Evolutionary conservation across 2,888 invertebrate species (phyloP).

Genomic region (Pollenia angustigena): DNA sequence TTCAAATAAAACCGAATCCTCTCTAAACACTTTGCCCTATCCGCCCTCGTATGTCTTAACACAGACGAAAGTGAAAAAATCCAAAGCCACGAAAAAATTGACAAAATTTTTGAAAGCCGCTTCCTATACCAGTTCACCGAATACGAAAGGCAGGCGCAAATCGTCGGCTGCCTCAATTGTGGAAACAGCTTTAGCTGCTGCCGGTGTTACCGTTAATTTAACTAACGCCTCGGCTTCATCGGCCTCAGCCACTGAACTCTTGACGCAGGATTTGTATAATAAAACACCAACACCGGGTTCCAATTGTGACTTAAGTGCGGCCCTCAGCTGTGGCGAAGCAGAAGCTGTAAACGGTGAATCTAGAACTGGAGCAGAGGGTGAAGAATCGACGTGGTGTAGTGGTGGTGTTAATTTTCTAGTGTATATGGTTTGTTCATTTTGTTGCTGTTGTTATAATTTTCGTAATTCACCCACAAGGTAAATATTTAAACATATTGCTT

Average conservation of each 20-base stretch:
- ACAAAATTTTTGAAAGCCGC: conserved; percentile 66
- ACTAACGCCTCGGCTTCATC: conserved; percentile 70
- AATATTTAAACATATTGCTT: conserved; percentile 45
- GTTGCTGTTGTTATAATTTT: conserved; percentile 82
- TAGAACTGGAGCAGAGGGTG: conserved; percentile 28
- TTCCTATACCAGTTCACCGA: conserved; percentile 64
- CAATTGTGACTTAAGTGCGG: conserved; percentile 72
- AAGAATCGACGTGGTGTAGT: conserved; percentile 79
- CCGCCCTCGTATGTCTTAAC: conserved; percentile 44
- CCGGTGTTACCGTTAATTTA: conserved; percentile 72
- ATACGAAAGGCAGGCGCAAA: conserved; percentile 75
- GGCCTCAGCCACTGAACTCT: conserved; percentile 69
- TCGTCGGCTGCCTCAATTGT: conserved; percentile 79
- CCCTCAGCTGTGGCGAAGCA: conserved; percentile 45
- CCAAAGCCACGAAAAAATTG: conserved; percentile 58
- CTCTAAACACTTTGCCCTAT: conserved; percentile 41
- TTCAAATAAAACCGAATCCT: conserved; percentile 51
- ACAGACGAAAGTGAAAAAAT: conserved; percentile 69
- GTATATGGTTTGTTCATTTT: conserved; percentile 83
- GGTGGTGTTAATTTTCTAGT: conserved; percentile 81
- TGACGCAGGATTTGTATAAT: conserved; percentile 66
- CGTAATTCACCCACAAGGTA: conserved; percentile 82
- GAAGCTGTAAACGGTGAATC: conserved; percentile 35
- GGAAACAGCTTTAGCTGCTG: conserved; percentile 77
- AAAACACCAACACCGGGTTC: conserved; percentile 69